Percentiles rank a stretch among this genome's conserved stretches.
These are phyloP conservation scores for Ctenopoma multispine DNA, from an alignment of 2,797 vertebrate genomes.

Conservation along the genomic window DNA sequence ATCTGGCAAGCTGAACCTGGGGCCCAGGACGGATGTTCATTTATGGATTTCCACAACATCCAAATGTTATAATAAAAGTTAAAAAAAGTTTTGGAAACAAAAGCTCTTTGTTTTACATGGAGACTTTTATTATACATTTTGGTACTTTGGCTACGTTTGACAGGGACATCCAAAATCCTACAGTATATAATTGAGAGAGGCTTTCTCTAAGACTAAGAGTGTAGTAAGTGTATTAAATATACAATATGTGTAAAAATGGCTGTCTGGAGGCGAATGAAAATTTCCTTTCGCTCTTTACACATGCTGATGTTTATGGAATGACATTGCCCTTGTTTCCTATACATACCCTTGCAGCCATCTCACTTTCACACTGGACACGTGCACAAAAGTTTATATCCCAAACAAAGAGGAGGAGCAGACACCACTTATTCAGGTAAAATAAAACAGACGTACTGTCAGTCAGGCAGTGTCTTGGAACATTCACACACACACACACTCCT, in stretches of 20 bases:
- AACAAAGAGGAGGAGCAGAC: conserved; percentile 77
- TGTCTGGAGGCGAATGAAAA: background rate
- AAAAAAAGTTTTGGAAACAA: background rate
- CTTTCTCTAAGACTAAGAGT: background rate
- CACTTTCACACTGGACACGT: conserved; percentile 23
- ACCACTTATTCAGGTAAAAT: conserved; percentile 58
- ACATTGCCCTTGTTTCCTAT: conserved; percentile 33
- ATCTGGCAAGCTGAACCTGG: background rate
- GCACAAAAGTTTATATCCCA: conserved; percentile 64
- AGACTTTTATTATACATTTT: background rate
- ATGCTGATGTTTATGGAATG: conserved; percentile 65
- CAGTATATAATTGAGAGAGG: background rate
- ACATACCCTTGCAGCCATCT: conserved; percentile 4
- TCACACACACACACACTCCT: conserved; percentile 34
- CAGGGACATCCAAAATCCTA: background rate
- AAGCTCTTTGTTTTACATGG: background rate
- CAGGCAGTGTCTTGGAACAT: conserved; percentile 40
- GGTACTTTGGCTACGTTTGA: background rate
- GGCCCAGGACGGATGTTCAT: background rate
- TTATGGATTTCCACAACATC: background rate
- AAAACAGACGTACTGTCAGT: conserved; percentile 49
- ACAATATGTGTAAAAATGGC: background rate
- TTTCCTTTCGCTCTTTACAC: background rate
- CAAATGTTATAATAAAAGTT: background rate
- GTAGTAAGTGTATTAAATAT: background rate